These are phyloP conservation scores for Actinostola sp. DNA, from an alignment of 92 coral and sea anemone species.

Conservation along the genomic window DNA sequence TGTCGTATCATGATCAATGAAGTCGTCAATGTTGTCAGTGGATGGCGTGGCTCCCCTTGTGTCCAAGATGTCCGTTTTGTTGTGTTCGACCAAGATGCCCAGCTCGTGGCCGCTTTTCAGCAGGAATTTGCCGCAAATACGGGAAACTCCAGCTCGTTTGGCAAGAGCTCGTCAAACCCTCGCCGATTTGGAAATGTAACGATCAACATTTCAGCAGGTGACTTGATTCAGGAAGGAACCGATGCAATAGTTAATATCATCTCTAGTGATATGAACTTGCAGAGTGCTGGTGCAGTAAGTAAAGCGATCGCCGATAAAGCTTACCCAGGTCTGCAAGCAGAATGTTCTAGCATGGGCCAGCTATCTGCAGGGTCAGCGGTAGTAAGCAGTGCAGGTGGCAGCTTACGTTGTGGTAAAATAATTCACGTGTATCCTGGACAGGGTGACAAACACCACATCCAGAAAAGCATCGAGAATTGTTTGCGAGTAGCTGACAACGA, in stretches of 20 bases:
- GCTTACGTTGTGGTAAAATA: slow-evolving; percentile 19
- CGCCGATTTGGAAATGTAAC: neutral
- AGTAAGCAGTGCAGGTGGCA: slow-evolving; percentile 54
- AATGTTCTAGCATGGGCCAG: slow-evolving; percentile 46
- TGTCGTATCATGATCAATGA: slow-evolving; percentile 66
- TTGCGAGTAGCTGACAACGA: slow-evolving; percentile 44
- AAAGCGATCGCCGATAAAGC: slow-evolving; percentile 51
- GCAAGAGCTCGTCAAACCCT: neutral
- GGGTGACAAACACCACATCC: slow-evolving; percentile 20
- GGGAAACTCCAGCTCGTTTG: too few relatives aligned
- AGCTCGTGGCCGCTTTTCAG: slow-evolving; percentile 54
- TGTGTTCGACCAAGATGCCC: slow-evolving; percentile 67
- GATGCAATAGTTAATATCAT: slow-evolving; percentile 78
- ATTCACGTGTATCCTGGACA: slow-evolving; percentile 49
- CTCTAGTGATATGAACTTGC: slow-evolving; percentile 60
- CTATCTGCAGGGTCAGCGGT: slow-evolving; percentile 61
- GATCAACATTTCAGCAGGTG: slow-evolving; percentile 32
- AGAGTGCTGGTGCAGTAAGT: slow-evolving; percentile 63
- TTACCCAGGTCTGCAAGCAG: slow-evolving; percentile 41
- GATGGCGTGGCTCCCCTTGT: slow-evolving; percentile 14
- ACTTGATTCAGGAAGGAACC: slow-evolving; percentile 29
- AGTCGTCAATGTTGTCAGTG: slow-evolving; percentile 42
- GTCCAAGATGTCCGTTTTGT: slow-evolving; percentile 78
- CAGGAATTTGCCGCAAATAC: slow-evolving; percentile 43
- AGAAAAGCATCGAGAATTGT: slow-evolving; percentile 50